Evolutionary conservation across 2,888 invertebrate species (phyloP).

Genomic region (Mellilla xanthometata): DNA sequence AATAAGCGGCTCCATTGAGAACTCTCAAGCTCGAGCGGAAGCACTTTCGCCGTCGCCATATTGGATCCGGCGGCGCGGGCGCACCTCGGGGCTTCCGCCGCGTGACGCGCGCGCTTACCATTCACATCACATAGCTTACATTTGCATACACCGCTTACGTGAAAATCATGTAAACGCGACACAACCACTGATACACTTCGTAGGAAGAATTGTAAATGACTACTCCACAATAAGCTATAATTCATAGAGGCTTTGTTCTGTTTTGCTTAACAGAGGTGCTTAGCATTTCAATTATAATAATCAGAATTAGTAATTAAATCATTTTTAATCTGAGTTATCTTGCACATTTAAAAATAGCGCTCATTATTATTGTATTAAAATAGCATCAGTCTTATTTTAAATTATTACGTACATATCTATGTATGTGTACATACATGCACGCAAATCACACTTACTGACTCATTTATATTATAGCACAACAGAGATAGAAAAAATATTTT

Average conservation of each 20-base stretch:
- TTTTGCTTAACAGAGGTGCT: neutral
- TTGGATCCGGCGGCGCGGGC: slow-evolving; percentile 78
- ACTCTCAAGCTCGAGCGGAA: slow-evolving; percentile 71
- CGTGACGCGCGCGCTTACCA: slow-evolving; percentile 75
- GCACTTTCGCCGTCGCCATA: slow-evolving; percentile 80
- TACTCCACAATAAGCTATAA: slow-evolving; percentile 9
- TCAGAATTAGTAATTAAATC: too few species aligned
- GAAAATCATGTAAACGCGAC: slow-evolving; percentile 58
- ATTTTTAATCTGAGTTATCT: too few species aligned
- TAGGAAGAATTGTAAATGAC: slow-evolving; percentile 20
- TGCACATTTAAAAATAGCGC: too few species aligned
- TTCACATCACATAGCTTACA: slow-evolving; percentile 67
- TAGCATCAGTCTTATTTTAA: too few species aligned
- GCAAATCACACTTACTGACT: too few species aligned
- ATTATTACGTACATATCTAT: too few species aligned
- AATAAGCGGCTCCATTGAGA: slow-evolving; percentile 69
- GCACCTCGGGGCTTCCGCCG: slow-evolving; percentile 76
- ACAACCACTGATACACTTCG: slow-evolving; percentile 29
- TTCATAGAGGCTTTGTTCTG: slow-evolving; percentile 4
- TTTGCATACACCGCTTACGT: slow-evolving; percentile 75
- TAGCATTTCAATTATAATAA: neutral
- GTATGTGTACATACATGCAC: too few species aligned
- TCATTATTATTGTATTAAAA: too few species aligned
- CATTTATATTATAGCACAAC: too few species aligned
- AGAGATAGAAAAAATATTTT: neutral